Evolutionary conservation across 1,140 invertebrate species (phyloP).

Genomic region (Tribolium madens): DNA sequence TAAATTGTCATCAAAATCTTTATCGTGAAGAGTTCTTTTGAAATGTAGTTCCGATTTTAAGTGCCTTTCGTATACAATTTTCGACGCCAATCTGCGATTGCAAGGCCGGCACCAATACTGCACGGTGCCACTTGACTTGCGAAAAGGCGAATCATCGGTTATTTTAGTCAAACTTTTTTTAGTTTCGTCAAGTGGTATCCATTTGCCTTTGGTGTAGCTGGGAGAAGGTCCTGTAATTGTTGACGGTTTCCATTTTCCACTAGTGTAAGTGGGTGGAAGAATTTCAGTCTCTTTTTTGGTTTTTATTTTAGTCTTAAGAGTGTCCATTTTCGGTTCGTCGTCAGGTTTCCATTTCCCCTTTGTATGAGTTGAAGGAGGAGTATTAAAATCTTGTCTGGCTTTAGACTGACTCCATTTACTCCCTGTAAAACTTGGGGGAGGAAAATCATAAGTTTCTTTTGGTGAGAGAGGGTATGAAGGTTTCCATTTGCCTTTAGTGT

Average conservation of each 20-base stretch:
- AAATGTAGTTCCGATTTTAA: conserved; percentile 79
- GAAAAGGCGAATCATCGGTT: conserved; percentile 51
- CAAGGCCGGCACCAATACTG: conserved; percentile 85
- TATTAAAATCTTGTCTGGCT: conserved; percentile 40
- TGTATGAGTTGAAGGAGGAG: conserved; percentile 65
- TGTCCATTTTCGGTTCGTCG: conserved; percentile 60
- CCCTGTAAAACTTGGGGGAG: conserved; percentile 67
- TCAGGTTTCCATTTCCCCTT: conserved; percentile 69
- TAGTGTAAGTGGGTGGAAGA: conserved; percentile 65
- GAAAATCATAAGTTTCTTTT: conserved; percentile 58
- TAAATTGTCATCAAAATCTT: conserved; percentile 70
- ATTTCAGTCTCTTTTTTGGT: conserved; percentile 9
- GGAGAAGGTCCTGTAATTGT: conserved; percentile 64
- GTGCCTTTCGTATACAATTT: conserved; percentile 80
- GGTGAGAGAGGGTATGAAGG: conserved; percentile 25
- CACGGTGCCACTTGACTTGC: conserved; percentile 67
- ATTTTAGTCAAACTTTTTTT: conserved; percentile 59
- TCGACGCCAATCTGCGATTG: conserved; percentile 78
- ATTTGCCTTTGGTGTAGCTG: conserved; percentile 81
- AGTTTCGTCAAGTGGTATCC: conserved; percentile 72
- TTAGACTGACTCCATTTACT: conserved; percentile 68
- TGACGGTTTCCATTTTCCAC: conserved; percentile 66
- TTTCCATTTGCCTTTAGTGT: conserved; percentile 82
- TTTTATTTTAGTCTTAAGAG: conserved; percentile 34
- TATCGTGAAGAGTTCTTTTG: conserved; percentile 76